Base-by-base conservation (phyloP, 2,797 vertebrate species). In the Tarsius wallacei region DNA sequence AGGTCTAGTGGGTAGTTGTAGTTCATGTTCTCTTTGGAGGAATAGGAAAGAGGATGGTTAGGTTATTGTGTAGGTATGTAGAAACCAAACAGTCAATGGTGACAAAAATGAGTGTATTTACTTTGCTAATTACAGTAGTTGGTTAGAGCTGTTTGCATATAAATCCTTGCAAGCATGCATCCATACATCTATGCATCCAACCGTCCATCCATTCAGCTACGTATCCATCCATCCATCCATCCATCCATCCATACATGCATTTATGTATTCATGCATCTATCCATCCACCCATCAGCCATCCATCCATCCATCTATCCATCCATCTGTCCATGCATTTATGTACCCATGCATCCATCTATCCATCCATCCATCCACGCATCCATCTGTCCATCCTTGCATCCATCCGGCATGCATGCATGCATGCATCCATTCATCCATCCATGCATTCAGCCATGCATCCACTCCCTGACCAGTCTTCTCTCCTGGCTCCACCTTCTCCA, bases 391-490 rank as follows among this genome's bases (percentile, higher is more conserved):
- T 42, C 42, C 42, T 42, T 42, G n/a, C n/a, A n/a, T n/a, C n/a
- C n/a, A n/a, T n/a, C n/a, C n/a, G n/a, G n/a, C 42, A 33, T 8
- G 11, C 1, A 19, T 51, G 1, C 22, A 2, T n/a, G 10, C 24
- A 31, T 16, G 12, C 22, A 31, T 7, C 12, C 36, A 26, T 9
- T 16, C 19, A 42, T 17, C 31, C 26, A 15, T 33, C n/a, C 36
- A 12, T 6, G 0, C 24, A 5, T 22, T 21, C 53, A 31, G 6
- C 12, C 7, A 24, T 9, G 31, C 68, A 15, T 22, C 57, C 24
- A 21, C 57, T 55, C 87, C 70, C 57, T 71, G 68, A 28, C 5
- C 21, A 33, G n/a, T 15, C 64, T 24, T 80, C 26, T 61, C 14
- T 71, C 31, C 47, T 81, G 36, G 57, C 19, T 57, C 2, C 31